Percentiles rank a stretch among this genome's conserved stretches.
Conservation (phyloP, 2,888 invertebrate species). For the Drosophila neotestacea region DNA sequence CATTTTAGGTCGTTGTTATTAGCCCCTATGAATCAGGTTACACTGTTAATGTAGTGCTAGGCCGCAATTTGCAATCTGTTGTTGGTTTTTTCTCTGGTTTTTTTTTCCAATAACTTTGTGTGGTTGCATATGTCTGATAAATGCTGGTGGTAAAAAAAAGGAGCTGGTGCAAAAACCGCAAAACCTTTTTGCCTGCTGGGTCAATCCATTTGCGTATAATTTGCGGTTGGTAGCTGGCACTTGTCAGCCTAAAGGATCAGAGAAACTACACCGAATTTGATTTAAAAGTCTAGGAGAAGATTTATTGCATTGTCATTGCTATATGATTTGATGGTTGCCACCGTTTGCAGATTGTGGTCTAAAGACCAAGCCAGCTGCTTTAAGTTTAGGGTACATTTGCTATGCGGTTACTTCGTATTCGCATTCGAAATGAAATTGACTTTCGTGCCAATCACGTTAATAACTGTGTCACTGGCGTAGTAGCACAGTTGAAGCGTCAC, state of each 20-base stretch:
- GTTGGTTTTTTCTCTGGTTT: conserved; percentile 20
- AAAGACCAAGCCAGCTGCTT: conserved; percentile 57
- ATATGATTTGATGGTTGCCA: conserved; percentile 65
- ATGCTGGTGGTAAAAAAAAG: conserved; percentile 20
- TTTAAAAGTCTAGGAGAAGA: conserved; percentile 62
- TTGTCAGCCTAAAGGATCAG: conserved; percentile 64
- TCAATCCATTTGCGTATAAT: conserved; percentile 76
- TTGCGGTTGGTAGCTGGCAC: conserved; percentile 69
- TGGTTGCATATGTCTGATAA: conserved; percentile 42
- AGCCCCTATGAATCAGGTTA: conserved; percentile 15
- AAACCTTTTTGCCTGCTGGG: conserved; percentile 55
- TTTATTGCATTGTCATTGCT: conserved; percentile 62
- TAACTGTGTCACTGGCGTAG: conserved; percentile 78
- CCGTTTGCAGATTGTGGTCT: conserved; percentile 69
- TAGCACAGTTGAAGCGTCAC: conserved; percentile 62
- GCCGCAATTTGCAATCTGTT: conserved; percentile 69
- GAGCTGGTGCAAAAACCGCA: conserved; percentile 59
- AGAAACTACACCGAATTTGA: conserved; percentile 58
- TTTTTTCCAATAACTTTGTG: conserved; percentile 37
- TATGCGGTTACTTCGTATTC: conserved; percentile 53
- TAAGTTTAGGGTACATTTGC: conserved; percentile 35
- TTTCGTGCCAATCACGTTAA: conserved; percentile 77
- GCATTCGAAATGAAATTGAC: conserved; percentile 44
- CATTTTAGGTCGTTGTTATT: neutral
- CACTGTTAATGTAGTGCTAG: neutral